These are phyloP conservation scores for Euphonia xanthogaster DNA, from an alignment of 2,797 vertebrate species.

Conservation along the genomic window DNA sequence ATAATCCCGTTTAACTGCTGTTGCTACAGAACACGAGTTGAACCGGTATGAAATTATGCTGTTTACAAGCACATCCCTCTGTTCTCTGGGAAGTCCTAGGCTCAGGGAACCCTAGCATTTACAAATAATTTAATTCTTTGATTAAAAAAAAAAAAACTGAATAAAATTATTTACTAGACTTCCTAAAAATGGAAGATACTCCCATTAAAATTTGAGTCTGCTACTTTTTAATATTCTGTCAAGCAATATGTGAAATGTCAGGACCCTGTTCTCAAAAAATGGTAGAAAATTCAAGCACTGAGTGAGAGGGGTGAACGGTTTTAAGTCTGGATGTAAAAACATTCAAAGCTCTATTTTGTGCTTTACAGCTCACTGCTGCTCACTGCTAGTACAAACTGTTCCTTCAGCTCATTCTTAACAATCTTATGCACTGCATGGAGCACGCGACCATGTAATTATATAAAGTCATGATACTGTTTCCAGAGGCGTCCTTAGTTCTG, in stretches of 20 bases:
- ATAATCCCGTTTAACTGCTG: background rate
- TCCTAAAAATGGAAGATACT: background rate
- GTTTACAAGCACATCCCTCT: background rate
- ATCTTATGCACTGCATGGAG: background rate
- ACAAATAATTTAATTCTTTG: background rate
- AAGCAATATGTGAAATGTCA: background rate
- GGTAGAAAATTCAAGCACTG: background rate
- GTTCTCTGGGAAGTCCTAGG: background rate
- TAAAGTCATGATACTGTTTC: background rate
- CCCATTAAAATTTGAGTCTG: background rate
- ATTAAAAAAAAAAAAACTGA: background rate
- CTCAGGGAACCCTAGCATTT: background rate
- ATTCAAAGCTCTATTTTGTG: background rate
- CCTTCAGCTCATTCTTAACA: background rate
- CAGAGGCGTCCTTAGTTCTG: background rate
- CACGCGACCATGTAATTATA: background rate
- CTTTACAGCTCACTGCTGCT: background rate
- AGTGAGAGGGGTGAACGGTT: fast-evolving
- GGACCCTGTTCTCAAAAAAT: background rate
- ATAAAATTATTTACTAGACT: background rate
- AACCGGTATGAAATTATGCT: background rate
- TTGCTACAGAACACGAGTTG: background rate
- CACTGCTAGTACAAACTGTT: background rate
- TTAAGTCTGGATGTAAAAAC: background rate
- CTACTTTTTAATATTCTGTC: background rate